These are phyloP conservation scores for Zaprionus vittiger DNA, from an alignment of 1,140 invertebrate species.

Conservation along the genomic window DNA sequence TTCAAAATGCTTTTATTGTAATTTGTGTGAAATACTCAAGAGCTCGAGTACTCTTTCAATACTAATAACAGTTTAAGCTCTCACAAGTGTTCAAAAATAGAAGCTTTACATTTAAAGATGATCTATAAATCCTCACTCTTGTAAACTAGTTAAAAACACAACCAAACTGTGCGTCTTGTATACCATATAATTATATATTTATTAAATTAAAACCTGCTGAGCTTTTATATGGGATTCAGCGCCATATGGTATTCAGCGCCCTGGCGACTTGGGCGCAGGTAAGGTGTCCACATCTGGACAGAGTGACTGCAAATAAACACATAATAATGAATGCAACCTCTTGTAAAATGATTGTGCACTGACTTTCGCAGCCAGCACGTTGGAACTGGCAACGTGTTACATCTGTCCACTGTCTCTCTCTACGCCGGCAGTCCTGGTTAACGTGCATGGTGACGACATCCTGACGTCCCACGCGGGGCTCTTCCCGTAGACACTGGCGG, in stretches of 20 bases:
- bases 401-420: slow-evolving; percentile 23
- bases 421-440: slow-evolving; percentile 34
- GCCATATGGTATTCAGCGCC: not conserved
- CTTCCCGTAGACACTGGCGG: slow-evolving; percentile 9
- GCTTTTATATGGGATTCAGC: not conserved
- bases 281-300: slow-evolving; percentile 21
- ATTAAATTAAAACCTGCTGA: not conserved
- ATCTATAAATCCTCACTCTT: not conserved
- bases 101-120: not conserved
- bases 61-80: slow-evolving; percentile 78
- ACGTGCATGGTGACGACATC: slow-evolving; percentile 42
- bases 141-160: not conserved
- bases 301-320: slow-evolving; percentile 16
- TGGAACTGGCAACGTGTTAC: slow-evolving; percentile 53
- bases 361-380: slow-evolving; percentile 52
- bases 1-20: slow-evolving; percentile 62
- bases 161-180: not conserved
- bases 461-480: slow-evolving; percentile 19
- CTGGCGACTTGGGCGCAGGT: slow-evolving; percentile 45
- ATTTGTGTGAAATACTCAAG: slow-evolving; percentile 45
- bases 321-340: not conserved
- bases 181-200: not conserved
- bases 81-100: slow-evolving; percentile 36
- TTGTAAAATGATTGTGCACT: not conserved
- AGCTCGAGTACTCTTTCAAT: slow-evolving; percentile 72